Percentiles rank a stretch among this genome's conserved stretches.
phyloP scores from a whole-genome alignment of 1,140 invertebrate species.

The Drosophila ohnishii region DNA sequence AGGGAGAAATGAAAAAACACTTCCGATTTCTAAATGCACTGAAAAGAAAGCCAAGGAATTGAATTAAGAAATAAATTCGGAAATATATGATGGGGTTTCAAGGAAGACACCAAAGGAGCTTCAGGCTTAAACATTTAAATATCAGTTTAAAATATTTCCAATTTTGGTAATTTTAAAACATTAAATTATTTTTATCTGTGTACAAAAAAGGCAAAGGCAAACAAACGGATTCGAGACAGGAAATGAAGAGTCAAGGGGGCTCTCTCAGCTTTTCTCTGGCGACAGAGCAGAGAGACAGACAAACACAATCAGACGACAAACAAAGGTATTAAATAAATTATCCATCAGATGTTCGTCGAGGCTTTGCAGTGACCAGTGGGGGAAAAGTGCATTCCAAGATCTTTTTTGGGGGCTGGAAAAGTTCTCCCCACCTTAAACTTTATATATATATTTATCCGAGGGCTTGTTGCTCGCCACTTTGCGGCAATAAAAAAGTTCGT shows the following conservation, averaged over 20 bases:
- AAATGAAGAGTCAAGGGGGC: conserved; percentile 34
- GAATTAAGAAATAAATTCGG: not conserved
- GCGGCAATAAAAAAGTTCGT: conserved; percentile 73
- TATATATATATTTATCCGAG: not conserved
- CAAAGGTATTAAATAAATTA: conserved; percentile 20
- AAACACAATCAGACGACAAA: conserved; percentile 13
- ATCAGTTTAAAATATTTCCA: not conserved
- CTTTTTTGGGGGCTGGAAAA: not conserved
- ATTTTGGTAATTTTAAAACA: not conserved
- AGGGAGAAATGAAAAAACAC: conserved; percentile 31
- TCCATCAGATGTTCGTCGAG: not conserved
- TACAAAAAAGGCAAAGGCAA: conserved; percentile 12
- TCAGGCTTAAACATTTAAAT: not conserved
- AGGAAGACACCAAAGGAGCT: not conserved
- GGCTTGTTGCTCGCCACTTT: conserved; percentile 67
- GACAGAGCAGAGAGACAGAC: not conserved
- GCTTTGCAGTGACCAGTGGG: not conserved
- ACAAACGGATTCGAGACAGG: conserved; percentile 45
- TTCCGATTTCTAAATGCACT: conserved; percentile 40
- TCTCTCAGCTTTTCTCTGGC: not conserved
- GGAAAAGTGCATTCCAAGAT: conserved; percentile 12
- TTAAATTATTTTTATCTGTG: not conserved
- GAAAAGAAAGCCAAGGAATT: not conserved
- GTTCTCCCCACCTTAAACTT: conserved; percentile 7
- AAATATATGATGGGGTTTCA: not conserved